A percentile compares a stretch with the other conserved stretches of the same genome.
phyloP scores from a whole-genome alignment of 2,888 invertebrate species.

The Heliconius erato region DNA sequence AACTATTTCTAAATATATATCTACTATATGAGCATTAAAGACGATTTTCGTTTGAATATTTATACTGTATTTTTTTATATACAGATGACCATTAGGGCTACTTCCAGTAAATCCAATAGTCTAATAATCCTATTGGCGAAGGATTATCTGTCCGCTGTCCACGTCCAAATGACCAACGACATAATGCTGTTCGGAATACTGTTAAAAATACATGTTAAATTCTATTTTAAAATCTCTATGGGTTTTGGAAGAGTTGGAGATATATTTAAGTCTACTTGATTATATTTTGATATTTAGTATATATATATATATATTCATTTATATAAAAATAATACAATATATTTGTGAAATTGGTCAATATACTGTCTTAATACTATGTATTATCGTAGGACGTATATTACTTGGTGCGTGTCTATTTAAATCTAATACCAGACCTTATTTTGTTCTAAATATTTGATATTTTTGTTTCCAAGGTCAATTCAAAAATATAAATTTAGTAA shows the following conservation, averaged over 20 bases:
- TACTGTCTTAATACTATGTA: too few relatives aligned
- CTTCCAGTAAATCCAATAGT: conserved; percentile 71
- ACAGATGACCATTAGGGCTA: conserved; percentile 58
- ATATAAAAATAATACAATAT: too few relatives aligned
- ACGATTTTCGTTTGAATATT: background rate
- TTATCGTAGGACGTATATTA: too few relatives aligned
- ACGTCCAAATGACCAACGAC: conserved; percentile 61
- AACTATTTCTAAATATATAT: conserved; percentile 48
- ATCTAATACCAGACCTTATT: too few relatives aligned
- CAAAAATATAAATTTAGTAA: too few relatives aligned
- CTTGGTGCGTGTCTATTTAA: too few relatives aligned
- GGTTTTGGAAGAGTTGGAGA: background rate
- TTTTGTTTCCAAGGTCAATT: too few relatives aligned
- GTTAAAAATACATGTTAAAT: conserved; percentile 12
- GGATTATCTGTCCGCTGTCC: conserved; percentile 67
- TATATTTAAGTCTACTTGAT: background rate
- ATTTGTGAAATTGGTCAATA: too few relatives aligned
- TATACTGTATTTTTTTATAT: background rate
- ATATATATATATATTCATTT: too few relatives aligned
- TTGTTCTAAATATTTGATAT: too few relatives aligned
- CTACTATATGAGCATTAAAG: background rate
- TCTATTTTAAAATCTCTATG: background rate
- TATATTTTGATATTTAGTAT: too few relatives aligned
- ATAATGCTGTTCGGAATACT: conserved; percentile 25
- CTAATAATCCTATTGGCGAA: conserved; percentile 70